Conservation (phyloP, 2,113 vertebrate species). For the Entelurus aequoreus region DNA sequence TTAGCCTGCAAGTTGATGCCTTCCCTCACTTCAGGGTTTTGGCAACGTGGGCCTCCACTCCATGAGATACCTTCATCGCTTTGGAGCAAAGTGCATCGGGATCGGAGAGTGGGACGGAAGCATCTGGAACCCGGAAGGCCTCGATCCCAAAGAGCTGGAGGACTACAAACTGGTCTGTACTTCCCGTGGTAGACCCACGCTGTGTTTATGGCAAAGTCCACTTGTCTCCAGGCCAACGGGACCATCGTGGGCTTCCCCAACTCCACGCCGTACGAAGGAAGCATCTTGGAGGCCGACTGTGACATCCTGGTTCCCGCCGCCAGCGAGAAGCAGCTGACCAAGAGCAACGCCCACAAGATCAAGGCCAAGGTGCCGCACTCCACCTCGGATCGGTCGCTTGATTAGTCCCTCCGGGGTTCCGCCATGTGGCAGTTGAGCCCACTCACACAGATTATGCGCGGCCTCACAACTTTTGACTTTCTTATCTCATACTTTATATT, state of each 20-base stretch:
- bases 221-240: conserved; percentile 78
- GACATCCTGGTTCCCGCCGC: conserved; percentile 95
- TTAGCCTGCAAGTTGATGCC: neutral
- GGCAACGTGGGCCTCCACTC: conserved; percentile 95
- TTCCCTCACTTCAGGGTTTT: conserved; percentile 65
- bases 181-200: neutral
- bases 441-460: too few species aligned
- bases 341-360: conserved; percentile 83
- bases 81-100: conserved; percentile 88
- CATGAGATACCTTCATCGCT: conserved; percentile 94
- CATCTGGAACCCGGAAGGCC: conserved; percentile 91
- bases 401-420: too few species aligned
- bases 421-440: too few species aligned
- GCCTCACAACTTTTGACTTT: too few species aligned
- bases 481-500: too few species aligned
- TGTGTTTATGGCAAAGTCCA: too few species aligned
- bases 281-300: conserved; percentile 88
- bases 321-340: conserved; percentile 92
- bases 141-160: conserved; percentile 92
- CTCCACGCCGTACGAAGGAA: conserved; percentile 82
- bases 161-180: conserved; percentile 86
- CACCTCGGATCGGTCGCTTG: neutral
- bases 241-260: conserved; percentile 91
- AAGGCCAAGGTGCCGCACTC: conserved; percentile 84
- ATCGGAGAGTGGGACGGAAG: conserved; percentile 87